Base-by-base conservation (phyloP, 2,888 invertebrate species). In the Biston stratarius region DNA sequence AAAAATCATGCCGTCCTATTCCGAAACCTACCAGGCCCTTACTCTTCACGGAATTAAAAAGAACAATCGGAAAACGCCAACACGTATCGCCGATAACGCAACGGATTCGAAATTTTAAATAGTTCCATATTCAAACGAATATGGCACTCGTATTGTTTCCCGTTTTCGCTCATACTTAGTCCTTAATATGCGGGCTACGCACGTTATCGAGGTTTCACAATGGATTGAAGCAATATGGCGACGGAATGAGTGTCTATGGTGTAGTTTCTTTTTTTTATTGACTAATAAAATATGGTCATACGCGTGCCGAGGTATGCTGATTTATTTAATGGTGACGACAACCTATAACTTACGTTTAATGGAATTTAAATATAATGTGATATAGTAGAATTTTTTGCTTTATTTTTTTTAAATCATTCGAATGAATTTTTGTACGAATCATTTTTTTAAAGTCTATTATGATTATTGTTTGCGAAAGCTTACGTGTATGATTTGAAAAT, bases 51-150 rank as follows among this genome's bases (percentile, higher is more conserved):
- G 71, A 69, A 67, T 67, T 71, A 76, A 80, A 84, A 88, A 86
- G 86, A 89, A 91, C 92, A 91, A 91, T 91, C 88, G 89, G 86
- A 87, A 89, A 91, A 90, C 87, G 89, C 88, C 88, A 87, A 87
- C 92, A 91, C 92, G 92, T 92, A 85, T 82, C 84, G 76, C 83
- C 93, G 90, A 92, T 92, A 93, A 92, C 91, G 90, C 89, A 92
- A 93, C 93, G 92, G 91, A 92, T 92, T 92, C 93, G 88, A 93
- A 92, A 93, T 93, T 92, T 92, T 91, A 94, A 94, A 93, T 92
- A 94, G 92, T 92, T 91, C 90, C 89, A 91, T 91, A 89, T 89
- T 90, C 89, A 90, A 91, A 86, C 92, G 87, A 90, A 93, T 92
- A 93, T 93, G 93, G 92, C 87, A 87, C 84, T 82, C 77, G 77